Evolutionary conservation across 2,113 vertebrate species (phyloP), one percentile per base, ranked within the genome.

Genomic region (Oreochromis aureus): DNA sequence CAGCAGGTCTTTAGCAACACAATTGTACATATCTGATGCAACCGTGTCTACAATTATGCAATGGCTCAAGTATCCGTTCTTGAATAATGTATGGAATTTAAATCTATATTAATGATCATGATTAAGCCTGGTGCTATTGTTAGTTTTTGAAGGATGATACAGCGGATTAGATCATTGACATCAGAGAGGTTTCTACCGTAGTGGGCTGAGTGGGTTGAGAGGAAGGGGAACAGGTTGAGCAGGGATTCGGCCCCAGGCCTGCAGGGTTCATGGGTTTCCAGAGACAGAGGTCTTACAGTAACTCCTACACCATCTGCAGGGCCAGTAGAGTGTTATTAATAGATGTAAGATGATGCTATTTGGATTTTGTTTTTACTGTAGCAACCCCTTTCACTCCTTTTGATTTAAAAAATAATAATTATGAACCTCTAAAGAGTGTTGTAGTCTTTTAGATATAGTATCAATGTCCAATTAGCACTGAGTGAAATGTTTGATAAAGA

Each of bases 251-350:
- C 81, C 61, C 48, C 24, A 41, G 84, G 86, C 83, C 81, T 82
- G 84, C 79, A 73, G 46, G 41, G 85, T 86, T 90, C 80, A 86
- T 51, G 82, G 51, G 18, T 88, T 89, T 87, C 22, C 44, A 91
- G 34, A 82, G 87, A 82, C 27, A 11, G 36, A 79, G 51, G 53
- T 89, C 86, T 92, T 46, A 18, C 86, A 86, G 66, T 79, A 76
- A 71, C 87, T 91, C 90, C 69, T 80, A 85, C 89, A 90, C 69
- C 66, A 92, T 88, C 76, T 90, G 87, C 81, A 90, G 61, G 73
- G 90, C 92, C 78, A 89, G 81, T 63, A 78, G 55, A 81, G 89
- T 90, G 88, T 92, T 93, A 92, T 93, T 92, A 90, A 91, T 91
- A 91, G 87, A 94, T 91, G 44, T 48, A 80, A 85, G 61, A 91